Base-by-base conservation (phyloP, 1,140 invertebrate genomes). In the Apis laboriosa region DNA sequence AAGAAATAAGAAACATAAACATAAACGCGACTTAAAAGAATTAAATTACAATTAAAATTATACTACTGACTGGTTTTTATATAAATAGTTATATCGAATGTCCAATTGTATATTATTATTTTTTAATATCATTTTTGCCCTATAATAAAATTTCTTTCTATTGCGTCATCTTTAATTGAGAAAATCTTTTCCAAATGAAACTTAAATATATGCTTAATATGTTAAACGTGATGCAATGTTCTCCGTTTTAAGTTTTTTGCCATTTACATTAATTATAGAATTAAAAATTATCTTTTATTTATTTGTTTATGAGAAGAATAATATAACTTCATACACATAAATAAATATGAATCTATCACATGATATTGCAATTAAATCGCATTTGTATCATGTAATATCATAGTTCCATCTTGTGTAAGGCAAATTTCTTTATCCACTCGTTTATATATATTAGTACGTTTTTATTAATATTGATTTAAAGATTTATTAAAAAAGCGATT, bases 31-130 rank as follows among this genome's bases (percentile, higher is more conserved):
- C n/a, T 67, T 77, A 56, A 71, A 77, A 63, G 9, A 60, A 49
- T 56, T 56, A 71, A 78, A 78, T 77, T 68, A 77, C 55, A 60
- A 68, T 82, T 82, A 82, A 68, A 82, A 77, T 68, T 60, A 77
- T 68, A 51, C 19, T 77, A 82, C 21, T 77, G 43, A 82, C 64
- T 77, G 9, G 8, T 53, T n/a, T 51, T n/a, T n/a, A n/a, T 28
- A 12, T 51, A 61, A 79, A 55, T 34, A 61, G 61, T 17, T 55
- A 17, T 43, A 77, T 49, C 68, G 9, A n/a, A 55, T 60, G 9
- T 60, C 55, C 9, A 49, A n/a, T 8, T 64, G 12, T 19, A 64
- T 34, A 24, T 81, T 76, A 76, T 1, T 13, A 51, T 24, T 64
- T 55, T 43, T 49, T 4, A 76, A 58, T 12, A 55, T 15, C 9